These are phyloP conservation scores for Drosophila mayri DNA, from an alignment of 1,140 invertebrate species.

Conservation along the genomic window DNA sequence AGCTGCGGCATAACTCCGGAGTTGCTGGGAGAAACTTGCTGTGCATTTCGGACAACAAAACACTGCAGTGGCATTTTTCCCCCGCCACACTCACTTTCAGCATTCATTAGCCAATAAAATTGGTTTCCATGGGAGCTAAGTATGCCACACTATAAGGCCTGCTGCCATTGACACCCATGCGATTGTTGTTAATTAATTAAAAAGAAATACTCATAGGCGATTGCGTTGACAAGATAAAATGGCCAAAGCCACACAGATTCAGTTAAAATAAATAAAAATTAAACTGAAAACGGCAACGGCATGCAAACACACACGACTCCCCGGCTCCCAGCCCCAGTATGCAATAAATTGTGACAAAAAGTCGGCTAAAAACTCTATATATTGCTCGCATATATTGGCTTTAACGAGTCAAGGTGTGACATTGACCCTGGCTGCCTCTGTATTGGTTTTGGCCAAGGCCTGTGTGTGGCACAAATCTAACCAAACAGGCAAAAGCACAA, in stretches of 20 bases:
- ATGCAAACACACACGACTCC: slow-evolving; percentile 29
- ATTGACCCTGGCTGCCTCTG: slow-evolving; percentile 65
- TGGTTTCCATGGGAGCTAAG: slow-evolving; percentile 29
- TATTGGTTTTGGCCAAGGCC: slow-evolving; percentile 23
- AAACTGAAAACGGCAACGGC: slow-evolving; percentile 31
- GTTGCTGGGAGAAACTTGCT: slow-evolving; percentile 31
- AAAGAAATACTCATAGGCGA: slow-evolving; percentile 74
- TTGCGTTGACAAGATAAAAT: slow-evolving; percentile 80
- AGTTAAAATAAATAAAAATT: slow-evolving; percentile 48
- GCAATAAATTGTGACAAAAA: slow-evolving; percentile 79
- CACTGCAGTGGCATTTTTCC: slow-evolving; percentile 13
- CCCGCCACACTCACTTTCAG: slow-evolving; percentile 38
- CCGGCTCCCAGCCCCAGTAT: slow-evolving; percentile 34
- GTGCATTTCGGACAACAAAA: slow-evolving; percentile 19
- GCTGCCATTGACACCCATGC: slow-evolving; percentile 79
- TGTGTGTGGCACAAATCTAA: slow-evolving; percentile 67
- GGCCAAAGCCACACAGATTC: slow-evolving; percentile 51
- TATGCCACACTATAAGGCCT: slow-evolving; percentile 36
- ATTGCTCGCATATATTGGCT: slow-evolving; percentile 41
- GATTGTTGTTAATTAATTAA: slow-evolving; percentile 78
- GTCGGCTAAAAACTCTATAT: slow-evolving; percentile 52
- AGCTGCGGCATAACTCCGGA: slow-evolving; percentile 32
- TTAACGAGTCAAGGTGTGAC: slow-evolving; percentile 73
- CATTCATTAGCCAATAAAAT: slow-evolving; percentile 35
- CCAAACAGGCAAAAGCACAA: slow-evolving; percentile 2